These are phyloP conservation scores for Zoanthus gigantus DNA, from an alignment of 92 coral and sea anemone genomes.

Conservation along the genomic window DNA sequence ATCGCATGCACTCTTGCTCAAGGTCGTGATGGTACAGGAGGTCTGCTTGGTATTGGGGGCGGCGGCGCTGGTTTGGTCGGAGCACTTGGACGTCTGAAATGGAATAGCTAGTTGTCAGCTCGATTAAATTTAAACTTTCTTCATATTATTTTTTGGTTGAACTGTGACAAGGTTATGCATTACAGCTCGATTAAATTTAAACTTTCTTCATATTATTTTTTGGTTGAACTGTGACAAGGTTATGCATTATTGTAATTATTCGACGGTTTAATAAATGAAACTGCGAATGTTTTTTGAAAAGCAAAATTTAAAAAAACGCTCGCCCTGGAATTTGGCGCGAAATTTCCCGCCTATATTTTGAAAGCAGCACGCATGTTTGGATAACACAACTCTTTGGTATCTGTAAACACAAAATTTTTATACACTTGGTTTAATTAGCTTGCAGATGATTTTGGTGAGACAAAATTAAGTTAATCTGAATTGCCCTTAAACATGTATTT, in stretches of 20 bases:
- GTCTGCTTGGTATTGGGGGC: slow-evolving; percentile 96
- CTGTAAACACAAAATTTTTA: neutral
- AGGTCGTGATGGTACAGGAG: slow-evolving; percentile 97
- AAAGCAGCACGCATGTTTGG: neutral
- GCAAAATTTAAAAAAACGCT: neutral
- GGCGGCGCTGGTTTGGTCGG: slow-evolving; percentile 94
- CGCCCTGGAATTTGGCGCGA: neutral
- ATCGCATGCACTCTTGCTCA: neutral
- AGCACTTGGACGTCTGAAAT: slow-evolving; percentile 94
- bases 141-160: neutral
- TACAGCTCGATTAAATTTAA: neutral
- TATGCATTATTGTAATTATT: neutral
- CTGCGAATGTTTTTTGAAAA: too few species aligned
- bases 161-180: neutral
- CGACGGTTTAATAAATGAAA: too few species aligned
- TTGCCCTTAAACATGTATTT: too few species aligned
- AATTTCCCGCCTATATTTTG: neutral
- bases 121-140: too few species aligned
- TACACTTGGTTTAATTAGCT: neutral
- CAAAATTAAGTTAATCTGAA: too few species aligned
- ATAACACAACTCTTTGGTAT: neutral
- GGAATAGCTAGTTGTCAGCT: neutral
- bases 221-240: neutral
- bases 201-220: neutral
- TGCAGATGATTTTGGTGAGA: too few species aligned